Conservation (phyloP, 2,888 invertebrate species). For the Stenodera caucasica region DNA sequence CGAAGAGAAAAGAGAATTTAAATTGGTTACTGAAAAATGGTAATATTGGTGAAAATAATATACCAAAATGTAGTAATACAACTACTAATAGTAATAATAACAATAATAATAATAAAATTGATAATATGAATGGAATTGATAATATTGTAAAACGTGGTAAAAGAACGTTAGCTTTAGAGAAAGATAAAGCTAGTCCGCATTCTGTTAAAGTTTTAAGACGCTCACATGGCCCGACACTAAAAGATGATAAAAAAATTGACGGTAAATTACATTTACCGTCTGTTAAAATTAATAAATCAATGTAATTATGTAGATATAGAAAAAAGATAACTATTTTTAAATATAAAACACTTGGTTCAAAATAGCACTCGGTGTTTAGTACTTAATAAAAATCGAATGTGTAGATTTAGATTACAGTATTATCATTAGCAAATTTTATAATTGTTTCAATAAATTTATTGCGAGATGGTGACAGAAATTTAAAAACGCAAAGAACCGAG, state of each 20-base stretch:
- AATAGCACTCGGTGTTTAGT: conserved; percentile 25
- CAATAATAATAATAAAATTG: conserved; percentile 33
- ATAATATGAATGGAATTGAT: conserved; percentile 32
- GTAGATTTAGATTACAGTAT: conserved; percentile 25
- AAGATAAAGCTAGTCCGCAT: conserved; percentile 49
- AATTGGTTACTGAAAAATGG: conserved; percentile 39
- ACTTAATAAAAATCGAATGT: conserved; percentile 22
- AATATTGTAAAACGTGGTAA: conserved; percentile 48
- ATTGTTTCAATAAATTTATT: background rate
- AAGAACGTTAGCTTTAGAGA: conserved; percentile 48
- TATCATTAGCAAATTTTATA: conserved; percentile 13
- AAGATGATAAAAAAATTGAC: conserved; percentile 33
- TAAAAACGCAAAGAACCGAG: conserved; percentile 14
- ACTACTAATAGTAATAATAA: conserved; percentile 32
- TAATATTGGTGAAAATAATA: conserved; percentile 17
- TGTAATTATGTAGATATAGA: conserved; percentile 24
- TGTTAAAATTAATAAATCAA: conserved; percentile 42
- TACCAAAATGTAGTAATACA: conserved; percentile 20
- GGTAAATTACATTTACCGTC: conserved; percentile 41
- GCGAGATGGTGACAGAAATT: background rate
- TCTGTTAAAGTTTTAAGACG: conserved; percentile 52
- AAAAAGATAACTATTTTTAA: background rate
- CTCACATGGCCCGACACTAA: conserved; percentile 38
- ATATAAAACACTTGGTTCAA: conserved; percentile 19
- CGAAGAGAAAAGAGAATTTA: conserved; percentile 41